Percentiles rank a stretch among this genome's conserved stretches.
Conservation (phyloP, 2,888 invertebrate species). For the Drosophila longiperda region DNA sequence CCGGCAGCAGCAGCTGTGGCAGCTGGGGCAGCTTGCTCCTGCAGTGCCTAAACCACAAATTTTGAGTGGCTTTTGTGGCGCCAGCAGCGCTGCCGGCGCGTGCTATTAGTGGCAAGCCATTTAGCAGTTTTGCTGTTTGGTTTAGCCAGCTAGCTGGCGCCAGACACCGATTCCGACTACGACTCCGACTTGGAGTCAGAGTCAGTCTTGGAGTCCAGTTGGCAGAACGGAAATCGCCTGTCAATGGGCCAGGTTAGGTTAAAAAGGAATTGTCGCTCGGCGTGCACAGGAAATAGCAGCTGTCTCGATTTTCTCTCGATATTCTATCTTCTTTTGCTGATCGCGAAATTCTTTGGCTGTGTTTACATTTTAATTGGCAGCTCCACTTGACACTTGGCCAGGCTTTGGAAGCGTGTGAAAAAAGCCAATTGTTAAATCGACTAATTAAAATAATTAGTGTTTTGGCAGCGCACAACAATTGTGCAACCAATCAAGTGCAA, state of each 20-base stretch:
- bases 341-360: slow-evolving; percentile 23
- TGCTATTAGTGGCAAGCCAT: slow-evolving; percentile 37
- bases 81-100: slow-evolving; percentile 69
- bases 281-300: slow-evolving; percentile 49
- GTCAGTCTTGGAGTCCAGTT: neutral
- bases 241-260: slow-evolving; percentile 58
- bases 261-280: slow-evolving; percentile 53
- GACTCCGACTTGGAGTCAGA: neutral
- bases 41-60: slow-evolving; percentile 58
- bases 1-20: slow-evolving; percentile 7
- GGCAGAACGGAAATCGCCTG: slow-evolving; percentile 70
- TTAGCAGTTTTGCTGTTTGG: slow-evolving; percentile 31
- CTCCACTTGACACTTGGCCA: slow-evolving; percentile 29
- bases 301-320: slow-evolving; percentile 9
- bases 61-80: slow-evolving; percentile 73
- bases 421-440: slow-evolving; percentile 52
- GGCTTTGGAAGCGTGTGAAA: slow-evolving; percentile 54
- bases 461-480: slow-evolving; percentile 34
- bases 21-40: slow-evolving; percentile 11
- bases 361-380: slow-evolving; percentile 56
- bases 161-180: slow-evolving; percentile 14
- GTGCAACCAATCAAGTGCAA: slow-evolving; percentile 52
- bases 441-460: slow-evolving; percentile 75
- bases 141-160: slow-evolving; percentile 49
- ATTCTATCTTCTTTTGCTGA: neutral